phyloP scores from a whole-genome alignment of 2,888 invertebrate genomes.

The Hydrotaea cyrtoneurina region DNA sequence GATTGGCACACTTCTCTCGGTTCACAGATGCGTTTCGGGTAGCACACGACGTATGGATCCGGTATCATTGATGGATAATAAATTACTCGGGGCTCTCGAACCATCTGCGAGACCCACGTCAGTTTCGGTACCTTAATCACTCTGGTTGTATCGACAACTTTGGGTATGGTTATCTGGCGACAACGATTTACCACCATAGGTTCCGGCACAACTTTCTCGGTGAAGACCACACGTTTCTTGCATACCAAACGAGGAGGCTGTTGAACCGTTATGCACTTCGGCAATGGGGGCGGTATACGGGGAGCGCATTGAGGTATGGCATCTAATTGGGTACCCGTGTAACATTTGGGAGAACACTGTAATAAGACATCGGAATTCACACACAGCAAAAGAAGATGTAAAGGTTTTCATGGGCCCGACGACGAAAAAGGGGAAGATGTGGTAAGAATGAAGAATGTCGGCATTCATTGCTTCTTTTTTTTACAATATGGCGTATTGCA shows the following conservation, averaged over 20 bases:
- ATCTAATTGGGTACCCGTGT: constrained; percentile 76
- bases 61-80: constrained; percentile 77
- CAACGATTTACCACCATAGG: constrained; percentile 78
- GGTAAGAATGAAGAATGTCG: too few relatives aligned
- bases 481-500: background rate
- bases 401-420: background rate
- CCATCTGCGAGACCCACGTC: constrained; percentile 77
- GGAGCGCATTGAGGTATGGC: constrained; percentile 78
- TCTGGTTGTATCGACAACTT: constrained; percentile 77
- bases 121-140: constrained; percentile 77
- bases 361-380: background rate
- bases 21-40: constrained; percentile 76
- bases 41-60: constrained; percentile 78
- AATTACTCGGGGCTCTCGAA: constrained; percentile 77
- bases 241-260: constrained; percentile 77
- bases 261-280: constrained; percentile 78
- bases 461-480: background rate
- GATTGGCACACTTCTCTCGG: constrained; percentile 78
- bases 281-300: constrained; percentile 75
- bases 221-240: constrained; percentile 78
- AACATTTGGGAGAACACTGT: constrained; percentile 77
- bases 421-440: constrained; percentile 24
- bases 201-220: constrained; percentile 76
- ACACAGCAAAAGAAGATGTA: background rate
- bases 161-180: constrained; percentile 77